Evolutionary conservation across 1,140 invertebrate species (phyloP), one percentile per base, ranked within the genome.

Genomic region (Neodiprion fabricii): DNA sequence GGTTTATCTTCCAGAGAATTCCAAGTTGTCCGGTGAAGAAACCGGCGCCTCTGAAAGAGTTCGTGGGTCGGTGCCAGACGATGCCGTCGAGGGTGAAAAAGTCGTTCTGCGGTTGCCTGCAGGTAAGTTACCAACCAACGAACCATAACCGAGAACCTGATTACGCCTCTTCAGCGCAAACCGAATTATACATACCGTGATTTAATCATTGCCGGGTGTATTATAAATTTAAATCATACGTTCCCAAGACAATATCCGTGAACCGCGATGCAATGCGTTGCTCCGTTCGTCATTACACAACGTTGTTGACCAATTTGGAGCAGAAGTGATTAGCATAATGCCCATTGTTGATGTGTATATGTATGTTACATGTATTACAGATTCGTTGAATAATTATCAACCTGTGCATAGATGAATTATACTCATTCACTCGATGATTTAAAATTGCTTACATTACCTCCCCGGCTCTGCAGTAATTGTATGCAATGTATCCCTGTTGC

Each of bases 11-110:
- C 84, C 83, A 88, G 87, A 87, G 87, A 76, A 85, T 88, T 78
- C 85, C 86, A 67, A 88, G 79, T 75, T 88, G 86, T 76, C 85
- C 87, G 40, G 83, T 86, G 70, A 89, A 87, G 79, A 87, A 82
- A 86, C 86, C 86, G 75, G 86, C 86, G 73, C 86, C 87, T 74
- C 75, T 89, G 74, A 89, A 89, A 77, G 86, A 89, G 73, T 87
- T 88, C 73, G 87, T 88, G 73, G 86, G 86, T 72, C 85, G 85
- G 82, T 89, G 87, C 79, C 87, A 89, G 79, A 87, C 85, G 78
- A 89, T 89, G 87, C 87, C 87, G 82, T 88, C 86, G n/a, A 80
- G 87, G 74, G 85, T 88, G 53, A 89, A 88, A 72, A 89, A 88
- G 78, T 88, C 86, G 68, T 89, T 89, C 77, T 89, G 87, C 77